phyloP scores from a whole-genome alignment of 2,797 vertebrate species.

The Lepilemur septentrionalis region DNA sequence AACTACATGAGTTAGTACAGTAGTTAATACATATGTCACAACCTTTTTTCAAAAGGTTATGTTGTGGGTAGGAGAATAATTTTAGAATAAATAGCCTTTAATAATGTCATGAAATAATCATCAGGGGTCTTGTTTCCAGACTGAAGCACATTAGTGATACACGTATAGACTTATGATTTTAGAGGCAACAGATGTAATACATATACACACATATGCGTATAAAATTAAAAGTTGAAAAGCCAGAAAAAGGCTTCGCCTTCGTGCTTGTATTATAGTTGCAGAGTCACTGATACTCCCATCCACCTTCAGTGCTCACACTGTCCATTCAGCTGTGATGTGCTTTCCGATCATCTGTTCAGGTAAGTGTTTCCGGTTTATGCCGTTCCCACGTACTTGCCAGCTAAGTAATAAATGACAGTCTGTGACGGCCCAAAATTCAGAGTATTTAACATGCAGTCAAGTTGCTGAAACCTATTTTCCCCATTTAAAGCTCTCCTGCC shows the following conservation, averaged over 20 bases:
- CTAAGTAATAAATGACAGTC: background rate
- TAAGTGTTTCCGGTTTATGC: background rate
- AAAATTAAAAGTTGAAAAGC: background rate
- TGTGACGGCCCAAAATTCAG: slow-evolving; percentile 25
- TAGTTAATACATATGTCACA: background rate
- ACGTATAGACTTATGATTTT: background rate
- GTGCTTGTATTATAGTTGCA: background rate
- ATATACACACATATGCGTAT: too few species aligned
- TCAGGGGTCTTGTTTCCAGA: slow-evolving; percentile 18
- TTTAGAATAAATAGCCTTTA: background rate
- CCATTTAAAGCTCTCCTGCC: slow-evolving; percentile 34
- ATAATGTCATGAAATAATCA: slow-evolving; percentile 2
- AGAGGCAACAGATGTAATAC: background rate
- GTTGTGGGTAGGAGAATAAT: background rate
- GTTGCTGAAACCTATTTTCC: slow-evolving; percentile 34
- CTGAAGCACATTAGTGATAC: background rate
- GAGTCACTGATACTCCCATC: background rate
- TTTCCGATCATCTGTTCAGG: background rate
- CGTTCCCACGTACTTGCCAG: background rate
- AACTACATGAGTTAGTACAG: background rate
- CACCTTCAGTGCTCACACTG: background rate
- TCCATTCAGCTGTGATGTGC: background rate
- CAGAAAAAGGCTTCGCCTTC: background rate
- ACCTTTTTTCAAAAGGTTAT: background rate
- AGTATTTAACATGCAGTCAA: background rate